These are phyloP conservation scores for Colletes collaris DNA, from an alignment of 2,888 invertebrate genomes.

Conservation along the genomic window DNA sequence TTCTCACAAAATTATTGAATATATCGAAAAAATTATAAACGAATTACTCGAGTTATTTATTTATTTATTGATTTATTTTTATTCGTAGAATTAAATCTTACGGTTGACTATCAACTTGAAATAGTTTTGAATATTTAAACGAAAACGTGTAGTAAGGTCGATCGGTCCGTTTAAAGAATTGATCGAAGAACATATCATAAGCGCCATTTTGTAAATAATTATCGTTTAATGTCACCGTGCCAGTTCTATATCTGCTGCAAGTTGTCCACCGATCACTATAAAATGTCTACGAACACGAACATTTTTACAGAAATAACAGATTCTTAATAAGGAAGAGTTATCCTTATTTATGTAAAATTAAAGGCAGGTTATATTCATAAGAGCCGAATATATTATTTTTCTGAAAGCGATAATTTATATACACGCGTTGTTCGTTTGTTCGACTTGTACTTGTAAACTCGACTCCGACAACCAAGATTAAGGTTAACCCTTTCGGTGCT, in stretches of 20 bases:
- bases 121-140: too few species aligned
- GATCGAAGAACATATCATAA: constrained; percentile 25
- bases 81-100: too few species aligned
- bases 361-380: background rate
- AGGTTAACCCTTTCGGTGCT: too few species aligned
- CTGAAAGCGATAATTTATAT: background rate
- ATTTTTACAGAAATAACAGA: background rate
- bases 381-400: background rate
- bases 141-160: too few species aligned
- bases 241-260: background rate
- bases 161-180: background rate
- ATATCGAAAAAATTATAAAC: background rate
- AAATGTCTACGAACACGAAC: background rate
- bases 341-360: background rate
- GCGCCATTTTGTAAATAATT: constrained; percentile 19
- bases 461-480: constrained; percentile 11
- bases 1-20: background rate
- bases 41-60: background rate
- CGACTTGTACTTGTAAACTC: constrained; percentile 33
- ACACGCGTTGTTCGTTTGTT: background rate
- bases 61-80: too few species aligned
- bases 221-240: background rate
- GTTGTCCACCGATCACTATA: background rate
- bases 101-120: too few species aligned
- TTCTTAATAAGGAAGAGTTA: too few species aligned